Base-by-base conservation (phyloP, 2,113 vertebrate species). In the Piliocolobus tephrosceles region DNA sequence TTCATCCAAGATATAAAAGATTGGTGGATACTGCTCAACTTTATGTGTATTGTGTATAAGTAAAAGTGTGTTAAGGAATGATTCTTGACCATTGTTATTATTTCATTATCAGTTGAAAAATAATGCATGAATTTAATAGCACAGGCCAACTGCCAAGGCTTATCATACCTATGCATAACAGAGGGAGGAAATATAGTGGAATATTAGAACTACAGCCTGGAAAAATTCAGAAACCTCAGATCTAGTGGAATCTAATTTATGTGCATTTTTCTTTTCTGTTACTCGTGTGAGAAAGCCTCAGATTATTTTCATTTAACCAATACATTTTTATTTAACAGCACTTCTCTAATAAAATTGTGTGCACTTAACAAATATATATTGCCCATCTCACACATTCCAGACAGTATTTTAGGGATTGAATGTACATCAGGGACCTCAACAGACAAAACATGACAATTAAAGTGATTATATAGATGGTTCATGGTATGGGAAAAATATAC, bases 221-320 rank as follows among this genome's bases (percentile, higher is more conserved):
- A 40, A 95, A 95, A 27, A 55, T 81, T 85, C 64, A 79, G 47
- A 57, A 14, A 16, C 17, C 52, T 70, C 55, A 50, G 22, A 95
- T 47, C 43, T 91, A 38, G 40, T 81, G 32, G 47, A 78, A 85
- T 72, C 52, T 64, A 92, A 95, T 40, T 50, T 78, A 80, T 58
- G 20, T 40, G n/a, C 17, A 58, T 72, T 96, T 95, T 83, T 84
- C 17, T 88, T 93, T 97, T 66, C 43, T 68, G 23, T 68, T 61
- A 88, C 8, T 75, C 11, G 38, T 57, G 38, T 32, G 22, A 91
- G 35, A 57, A 96, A 75, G 35, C 43, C 55, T 88, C 45, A 92
- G 40, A 61, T 79, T 96, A 90, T 82, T 88, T 68, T 61, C 61
- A 64, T 27, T 64, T 64, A 64, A 64, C 61, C 61, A 64, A 64